Evolutionary conservation across 1,140 invertebrate genomes (phyloP), one percentile per base, ranked within the genome.

Genomic region (Drosophila kanapiae): DNA sequence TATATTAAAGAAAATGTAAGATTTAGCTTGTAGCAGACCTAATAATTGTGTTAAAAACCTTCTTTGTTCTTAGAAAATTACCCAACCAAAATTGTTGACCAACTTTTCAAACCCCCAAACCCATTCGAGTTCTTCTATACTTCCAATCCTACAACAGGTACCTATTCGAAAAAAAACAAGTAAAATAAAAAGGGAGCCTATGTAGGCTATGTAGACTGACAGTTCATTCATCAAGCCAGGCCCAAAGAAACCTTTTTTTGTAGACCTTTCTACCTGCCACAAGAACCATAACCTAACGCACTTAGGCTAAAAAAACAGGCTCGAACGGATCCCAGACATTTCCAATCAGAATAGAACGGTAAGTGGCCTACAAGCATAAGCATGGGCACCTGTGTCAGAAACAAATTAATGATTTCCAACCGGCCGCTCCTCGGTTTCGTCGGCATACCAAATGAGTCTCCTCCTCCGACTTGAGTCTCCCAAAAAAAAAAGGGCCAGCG

Each of bases 321-420:
- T 75, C 42, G 8, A 64, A 37, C 29, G 35, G 49, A 54, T 42
- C n/a, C 64, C 64, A 71, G 40, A 51, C 7, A 42, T 13, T 68
- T 61, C 75, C 75, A 79, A 79, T 79, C 62, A 47, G 77, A 78
- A 78, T 78, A 70, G 74, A 78, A 78, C 76, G 65, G 76, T 70
- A 63, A 70, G 31, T 53, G 54, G 27, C 18, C 18, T 18, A 69
- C 23, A 23, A 23, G 23, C 11, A 23, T 16, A 31, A 37, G 1
- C 11, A 23, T 16, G 35, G 43, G 40, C 65, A 71, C 59, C 60
- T 65, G 51, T 42, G 33, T 42, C 51, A 37, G n/a, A 10, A 10
- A 45, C 29, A 78, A 78, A 65, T 79, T 65, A 79, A 79, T 78
- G 68, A 79, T 56, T 57, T 40, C 43, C 38, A 61, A 35, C 35